Conservation (phyloP, 2,113 vertebrate species). For the Solea solea region DNA sequence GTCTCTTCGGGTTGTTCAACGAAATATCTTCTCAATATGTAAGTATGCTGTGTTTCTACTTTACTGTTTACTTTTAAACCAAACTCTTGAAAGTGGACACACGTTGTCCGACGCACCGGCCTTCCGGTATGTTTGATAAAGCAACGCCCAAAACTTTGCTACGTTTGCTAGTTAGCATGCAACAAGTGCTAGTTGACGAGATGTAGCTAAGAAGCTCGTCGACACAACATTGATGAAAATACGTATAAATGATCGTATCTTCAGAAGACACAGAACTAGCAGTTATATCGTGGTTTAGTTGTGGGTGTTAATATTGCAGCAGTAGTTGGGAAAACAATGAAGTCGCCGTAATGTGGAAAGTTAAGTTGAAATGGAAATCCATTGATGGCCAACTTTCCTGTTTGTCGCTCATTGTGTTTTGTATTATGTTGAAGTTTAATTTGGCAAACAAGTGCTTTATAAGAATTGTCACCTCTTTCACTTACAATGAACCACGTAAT, state of each 20-base stretch:
- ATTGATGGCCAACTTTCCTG: background rate
- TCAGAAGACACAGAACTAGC: background rate
- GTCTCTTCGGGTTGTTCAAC: conserved; percentile 12
- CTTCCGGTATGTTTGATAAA: conserved; percentile 26
- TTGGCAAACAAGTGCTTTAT: too few species aligned
- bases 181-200: conserved; percentile 70
- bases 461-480: too few species aligned
- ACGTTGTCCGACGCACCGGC: background rate
- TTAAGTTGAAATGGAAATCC: background rate
- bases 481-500: too few species aligned
- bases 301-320: background rate
- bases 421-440: too few species aligned
- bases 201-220: conserved; percentile 21
- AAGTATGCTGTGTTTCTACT: conserved; percentile 38
- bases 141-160: conserved; percentile 75
- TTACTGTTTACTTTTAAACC: too few species aligned
- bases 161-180: conserved; percentile 58
- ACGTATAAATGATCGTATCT: background rate
- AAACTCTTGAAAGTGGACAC: background rate
- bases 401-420: background rate
- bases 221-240: background rate
- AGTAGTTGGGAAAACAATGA: background rate
- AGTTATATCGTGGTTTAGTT: background rate
- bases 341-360: background rate
- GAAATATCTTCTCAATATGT: conserved; percentile 58